phyloP scores from a whole-genome alignment of 2,797 vertebrate species.

The Microchirus variegatus region DNA sequence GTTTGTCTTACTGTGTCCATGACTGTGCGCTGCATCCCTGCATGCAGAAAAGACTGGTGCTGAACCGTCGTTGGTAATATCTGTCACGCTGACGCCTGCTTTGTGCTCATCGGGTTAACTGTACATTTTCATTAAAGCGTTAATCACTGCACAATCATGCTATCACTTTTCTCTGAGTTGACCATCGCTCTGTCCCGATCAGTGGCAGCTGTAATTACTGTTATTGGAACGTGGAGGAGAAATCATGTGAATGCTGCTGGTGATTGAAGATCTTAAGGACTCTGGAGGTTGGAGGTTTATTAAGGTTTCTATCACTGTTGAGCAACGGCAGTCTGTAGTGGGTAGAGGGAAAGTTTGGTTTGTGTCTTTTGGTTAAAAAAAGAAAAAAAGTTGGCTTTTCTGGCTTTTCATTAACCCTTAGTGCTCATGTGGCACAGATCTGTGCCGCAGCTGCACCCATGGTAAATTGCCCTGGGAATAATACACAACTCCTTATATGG shows the following conservation, averaged over 20 bases:
- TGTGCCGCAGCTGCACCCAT: no score
- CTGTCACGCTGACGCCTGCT: conserved; percentile 16
- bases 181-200: conserved; percentile 22
- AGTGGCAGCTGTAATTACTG: conserved; percentile 44
- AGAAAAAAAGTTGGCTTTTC: neutral
- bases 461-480: no score
- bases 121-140: conserved; percentile 60
- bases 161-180: conserved; percentile 34
- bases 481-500: no score
- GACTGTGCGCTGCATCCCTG: no score
- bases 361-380: neutral
- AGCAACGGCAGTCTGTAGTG: neutral
- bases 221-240: conserved; percentile 31
- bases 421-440: no score
- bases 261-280: conserved; percentile 25
- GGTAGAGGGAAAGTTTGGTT: neutral
- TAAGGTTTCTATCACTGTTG: neutral
- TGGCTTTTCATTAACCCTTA: no score
- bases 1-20: conserved; percentile 19
- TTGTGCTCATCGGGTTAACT: conserved; percentile 22
- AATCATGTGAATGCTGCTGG: conserved; percentile 25
- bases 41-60: neutral
- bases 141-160: conserved; percentile 40
- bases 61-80: conserved; percentile 3
- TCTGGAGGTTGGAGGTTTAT: conserved; percentile 17